Evolutionary conservation across 2,888 invertebrate genomes (phyloP), one percentile per base, ranked within the genome.

Genomic region (Chaitophorus viminalis): DNA sequence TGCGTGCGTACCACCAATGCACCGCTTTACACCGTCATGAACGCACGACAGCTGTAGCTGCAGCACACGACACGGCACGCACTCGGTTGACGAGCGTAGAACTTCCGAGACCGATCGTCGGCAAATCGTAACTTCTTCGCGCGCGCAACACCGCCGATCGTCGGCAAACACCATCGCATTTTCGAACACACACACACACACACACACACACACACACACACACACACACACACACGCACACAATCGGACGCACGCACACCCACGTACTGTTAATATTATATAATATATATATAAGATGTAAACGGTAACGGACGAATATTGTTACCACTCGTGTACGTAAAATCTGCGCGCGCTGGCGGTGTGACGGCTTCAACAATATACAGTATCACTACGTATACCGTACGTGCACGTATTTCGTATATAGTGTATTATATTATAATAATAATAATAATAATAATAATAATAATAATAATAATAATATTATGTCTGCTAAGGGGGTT

Each of bases 71-170:
- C 54, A 17, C 36, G 36, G n/a, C 79, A 60, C 79, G 79, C 79
- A 87, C 72, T 87, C 39, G 79, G 79, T 39, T 39, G 25, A 79
- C 87, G 79, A 79, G 72, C 79, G 79, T 81, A 81, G 87, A 74
- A 86, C 78, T 84, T 84, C 46, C 84, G 76, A 84, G 84, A 84
- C 84, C 65, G 65, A 77, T 46, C 84, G 68, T 33, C 76, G 14
- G 60, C 31, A 76, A 84, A 84, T 84, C n/a, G n/a, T 68, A 68
- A 65, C 9, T 5, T 11, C 17, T 54, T 54, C 65, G 11, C 46
- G 46, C 46, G 46, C 25, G 21, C 65, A 5, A 65, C n/a, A 25
- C 14, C 54, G 54, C 84, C 65, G 65, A 77, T 46, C 84, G 68
- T 33, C 76, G 14, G 60, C 31, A 76, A 84, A 84, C 76, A 65